Conservation (phyloP, 2,888 invertebrate species). For the Cheilosia grossa region DNA sequence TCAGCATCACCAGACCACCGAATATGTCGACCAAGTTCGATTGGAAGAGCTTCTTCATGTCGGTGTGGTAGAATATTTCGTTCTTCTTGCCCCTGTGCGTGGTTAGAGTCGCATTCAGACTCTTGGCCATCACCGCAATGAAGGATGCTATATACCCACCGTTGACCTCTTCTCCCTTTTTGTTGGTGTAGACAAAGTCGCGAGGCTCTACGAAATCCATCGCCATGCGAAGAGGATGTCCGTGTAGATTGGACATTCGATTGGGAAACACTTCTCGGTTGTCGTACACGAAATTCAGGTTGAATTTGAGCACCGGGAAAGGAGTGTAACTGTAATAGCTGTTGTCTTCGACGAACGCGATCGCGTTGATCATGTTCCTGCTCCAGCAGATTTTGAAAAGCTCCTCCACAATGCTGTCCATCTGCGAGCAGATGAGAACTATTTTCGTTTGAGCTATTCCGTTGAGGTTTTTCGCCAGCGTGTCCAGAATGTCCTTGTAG, state of each 20-base stretch:
- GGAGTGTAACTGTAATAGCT: conserved; percentile 34
- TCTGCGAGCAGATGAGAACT: conserved; percentile 17
- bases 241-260: conserved; percentile 23
- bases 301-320: conserved; percentile 12
- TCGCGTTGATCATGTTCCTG: conserved; percentile 31
- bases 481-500: background rate
- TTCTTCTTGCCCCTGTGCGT: background rate
- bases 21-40: conserved; percentile 29
- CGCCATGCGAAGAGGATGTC: conserved; percentile 25
- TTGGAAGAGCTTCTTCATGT: conserved; percentile 5
- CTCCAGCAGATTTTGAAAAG: conserved; percentile 28
- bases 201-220: conserved; percentile 39
- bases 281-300: conserved; percentile 10
- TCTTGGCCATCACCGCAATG: conserved; percentile 10
- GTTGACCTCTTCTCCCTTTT: conserved; percentile 2
- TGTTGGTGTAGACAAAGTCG: conserved; percentile 38
- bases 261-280: conserved; percentile 23
- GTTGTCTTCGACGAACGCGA: background rate
- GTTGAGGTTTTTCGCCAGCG: conserved; percentile 1
- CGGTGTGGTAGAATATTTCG: conserved; percentile 26
- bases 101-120: conserved; percentile 23
- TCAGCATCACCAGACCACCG: conserved; percentile 26
- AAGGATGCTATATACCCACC: conserved; percentile 26
- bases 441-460: conserved; percentile 24
- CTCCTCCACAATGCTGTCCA: background rate